Conservation (phyloP, 2,113 vertebrate species). For the Petrocephalus zakoni region DNA sequence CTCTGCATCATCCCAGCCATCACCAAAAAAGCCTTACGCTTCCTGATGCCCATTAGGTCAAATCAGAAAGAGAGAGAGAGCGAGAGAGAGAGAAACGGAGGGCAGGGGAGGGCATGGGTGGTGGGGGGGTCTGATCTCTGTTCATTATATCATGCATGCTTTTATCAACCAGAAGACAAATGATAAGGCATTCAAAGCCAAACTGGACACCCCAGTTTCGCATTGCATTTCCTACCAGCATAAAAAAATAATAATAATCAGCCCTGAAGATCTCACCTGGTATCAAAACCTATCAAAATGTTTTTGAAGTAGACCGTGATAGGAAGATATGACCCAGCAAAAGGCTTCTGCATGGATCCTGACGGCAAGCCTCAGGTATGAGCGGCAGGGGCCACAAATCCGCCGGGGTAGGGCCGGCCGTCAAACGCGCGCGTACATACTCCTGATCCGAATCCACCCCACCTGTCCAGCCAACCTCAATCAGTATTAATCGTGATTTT, state of each 20-base stretch:
- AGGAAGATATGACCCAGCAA: background rate
- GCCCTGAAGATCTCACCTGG: background rate
- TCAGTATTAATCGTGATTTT: slow-evolving; percentile 7
- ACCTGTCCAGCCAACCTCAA: background rate
- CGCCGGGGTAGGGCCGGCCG: background rate
- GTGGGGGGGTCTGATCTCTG: background rate
- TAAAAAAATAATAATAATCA: background rate
- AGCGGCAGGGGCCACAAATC: background rate
- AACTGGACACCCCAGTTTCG: background rate
- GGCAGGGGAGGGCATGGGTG: background rate
- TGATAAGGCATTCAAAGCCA: background rate
- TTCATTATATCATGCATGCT: background rate
- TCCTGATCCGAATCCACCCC: background rate
- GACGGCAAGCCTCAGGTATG: background rate
- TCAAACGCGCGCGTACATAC: background rate
- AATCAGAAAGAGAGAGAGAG: background rate
- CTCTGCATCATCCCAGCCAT: background rate
- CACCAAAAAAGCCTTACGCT: background rate
- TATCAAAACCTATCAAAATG: background rate
- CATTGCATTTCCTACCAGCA: background rate
- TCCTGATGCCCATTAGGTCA: background rate
- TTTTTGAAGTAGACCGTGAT: background rate
- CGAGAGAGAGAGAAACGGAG: too few species aligned
- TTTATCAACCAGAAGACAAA: background rate
- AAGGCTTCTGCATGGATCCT: background rate